phyloP scores from a whole-genome alignment of 2,888 invertebrate genomes.

The Patella caerulea region DNA sequence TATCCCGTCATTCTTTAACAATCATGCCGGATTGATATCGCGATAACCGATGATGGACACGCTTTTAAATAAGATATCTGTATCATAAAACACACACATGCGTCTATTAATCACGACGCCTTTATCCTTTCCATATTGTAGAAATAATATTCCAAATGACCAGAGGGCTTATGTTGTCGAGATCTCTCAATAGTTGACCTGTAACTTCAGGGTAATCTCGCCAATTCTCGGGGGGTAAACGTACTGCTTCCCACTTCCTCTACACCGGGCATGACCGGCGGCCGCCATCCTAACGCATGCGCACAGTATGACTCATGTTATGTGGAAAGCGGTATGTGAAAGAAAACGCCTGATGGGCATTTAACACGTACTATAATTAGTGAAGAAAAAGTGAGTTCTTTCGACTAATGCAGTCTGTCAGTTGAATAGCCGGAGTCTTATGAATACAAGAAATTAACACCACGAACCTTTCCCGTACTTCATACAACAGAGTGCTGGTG shows the following conservation, averaged over 20 bases:
- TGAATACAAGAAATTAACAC: too few species aligned
- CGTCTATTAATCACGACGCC: too few species aligned
- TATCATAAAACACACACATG: too few species aligned
- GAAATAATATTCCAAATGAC: background rate
- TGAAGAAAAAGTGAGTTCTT: background rate
- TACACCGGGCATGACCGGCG: background rate
- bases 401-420: too few species aligned
- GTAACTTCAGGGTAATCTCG: background rate
- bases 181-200: slow-evolving; percentile 3
- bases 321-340: background rate
- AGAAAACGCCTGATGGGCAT: background rate
- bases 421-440: too few species aligned
- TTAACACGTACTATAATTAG: background rate
- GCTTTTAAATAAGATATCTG: too few species aligned
- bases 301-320: background rate
- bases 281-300: background rate
- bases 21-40: too few species aligned
- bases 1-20: too few species aligned
- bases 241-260: slow-evolving; percentile 7
- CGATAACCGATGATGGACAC: too few species aligned
- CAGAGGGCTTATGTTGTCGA: background rate
- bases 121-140: background rate
- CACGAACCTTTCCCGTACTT: too few species aligned
- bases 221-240: background rate
- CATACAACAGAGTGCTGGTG: too few species aligned